A percentile compares a stretch with the other conserved stretches of the same genome.
phyloP scores from a whole-genome alignment of 1,140 invertebrate genomes.

The Musca domestica region DNA sequence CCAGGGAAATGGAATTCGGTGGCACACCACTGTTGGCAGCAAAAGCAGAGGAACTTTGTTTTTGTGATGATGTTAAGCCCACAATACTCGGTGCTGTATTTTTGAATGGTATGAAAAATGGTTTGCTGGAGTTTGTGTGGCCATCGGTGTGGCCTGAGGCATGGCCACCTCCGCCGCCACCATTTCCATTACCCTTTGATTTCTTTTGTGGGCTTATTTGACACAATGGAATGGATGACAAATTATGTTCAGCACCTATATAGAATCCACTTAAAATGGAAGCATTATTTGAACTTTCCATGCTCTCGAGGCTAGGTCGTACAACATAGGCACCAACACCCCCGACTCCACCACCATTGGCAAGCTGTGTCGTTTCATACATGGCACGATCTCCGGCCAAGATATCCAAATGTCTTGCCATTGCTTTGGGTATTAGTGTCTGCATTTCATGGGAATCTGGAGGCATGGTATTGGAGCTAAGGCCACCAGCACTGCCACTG shows the following conservation, averaged over 20 bases:
- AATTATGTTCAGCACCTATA: conserved; percentile 36
- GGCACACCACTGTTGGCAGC: conserved; percentile 17
- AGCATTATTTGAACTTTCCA: conserved; percentile 1
- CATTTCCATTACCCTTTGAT: too few species aligned
- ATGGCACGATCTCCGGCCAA: conserved; percentile 36
- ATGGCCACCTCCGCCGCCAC: too few species aligned
- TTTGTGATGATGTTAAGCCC: conserved; percentile 32
- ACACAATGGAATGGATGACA: conserved; percentile 45
- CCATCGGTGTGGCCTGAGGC: conserved; percentile 26
- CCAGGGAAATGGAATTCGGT: conserved; percentile 24
- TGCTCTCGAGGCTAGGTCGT: neutral
- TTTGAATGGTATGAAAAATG: conserved; percentile 47
- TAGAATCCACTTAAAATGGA: conserved; percentile 13
- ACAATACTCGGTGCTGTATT: conserved; percentile 43
- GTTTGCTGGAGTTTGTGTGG: conserved; percentile 35
- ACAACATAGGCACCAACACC: neutral
- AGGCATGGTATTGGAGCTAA: conserved; percentile 44
- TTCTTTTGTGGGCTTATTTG: conserved; percentile 37
- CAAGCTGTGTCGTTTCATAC: conserved; percentile 43
- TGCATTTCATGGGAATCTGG: conserved; percentile 53
- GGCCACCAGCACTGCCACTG: conserved; percentile 43
- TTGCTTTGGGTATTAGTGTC: conserved; percentile 46
- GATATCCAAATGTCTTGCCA: conserved; percentile 24
- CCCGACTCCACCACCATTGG: conserved; percentile 34
- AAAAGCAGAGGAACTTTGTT: conserved; percentile 37